Base-by-base conservation (phyloP, 1,140 invertebrate species). In the Dinoponera quadriceps region DNA sequence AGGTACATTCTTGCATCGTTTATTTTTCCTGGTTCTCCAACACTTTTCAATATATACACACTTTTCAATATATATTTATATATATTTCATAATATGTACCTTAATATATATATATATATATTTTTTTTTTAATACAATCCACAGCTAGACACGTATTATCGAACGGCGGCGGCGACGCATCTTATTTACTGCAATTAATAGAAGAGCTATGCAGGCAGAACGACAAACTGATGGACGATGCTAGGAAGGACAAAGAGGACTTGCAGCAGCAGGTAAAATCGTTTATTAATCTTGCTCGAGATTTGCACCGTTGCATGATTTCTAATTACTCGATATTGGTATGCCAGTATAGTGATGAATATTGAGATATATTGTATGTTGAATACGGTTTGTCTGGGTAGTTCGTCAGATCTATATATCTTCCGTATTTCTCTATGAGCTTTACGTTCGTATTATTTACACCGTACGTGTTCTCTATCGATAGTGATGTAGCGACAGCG, bases 191-290 rank as follows among this genome's bases (percentile, higher is more conserved):
- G 7, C 94, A 95, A 86, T 89, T 96, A 51, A 95, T 96, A 25
- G 96, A 96, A 83, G 96, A 96, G 83, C 89, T 96, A 9, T 95
- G 94, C 44, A 93, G 93, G 51, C 95, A 96, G 82, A 95, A 95
- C n/a, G 95, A 96, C 57, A 95, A 95, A 75, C 94, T 96, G 66
- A 92, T 96, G 0, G 96, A 97, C 73, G 95, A 94, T 18, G 93
- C 95, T 38, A 96, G 95, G 78, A 94, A 94, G 54, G 96, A 97
- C 75, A 95, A 95, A 66, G 96, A 96, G 88, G 97, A 98, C 92
- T 92, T 97, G 49, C 94, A 96, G 80, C 95, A 96, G 66, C 97
- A 97, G 96, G 97, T 97, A 93, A 92, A 80, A 54, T 87, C 25
- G 25, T 78, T 49, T 60, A 69, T 77, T 65, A 80, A 33, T 68